phyloP scores from a whole-genome alignment of 2,888 invertebrate genomes.

The Pseudanteris insignis region DNA sequence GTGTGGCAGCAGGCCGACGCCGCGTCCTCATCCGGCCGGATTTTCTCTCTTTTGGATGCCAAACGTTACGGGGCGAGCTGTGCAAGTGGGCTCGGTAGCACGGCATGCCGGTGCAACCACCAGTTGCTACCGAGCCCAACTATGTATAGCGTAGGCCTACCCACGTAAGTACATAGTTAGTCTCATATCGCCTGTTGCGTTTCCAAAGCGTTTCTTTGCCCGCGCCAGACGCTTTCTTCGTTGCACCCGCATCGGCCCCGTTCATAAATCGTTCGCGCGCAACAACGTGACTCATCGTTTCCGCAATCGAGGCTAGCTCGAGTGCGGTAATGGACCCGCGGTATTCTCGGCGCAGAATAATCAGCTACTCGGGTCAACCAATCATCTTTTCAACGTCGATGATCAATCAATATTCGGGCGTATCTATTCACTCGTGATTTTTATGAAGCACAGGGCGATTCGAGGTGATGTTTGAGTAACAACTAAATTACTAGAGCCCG shows the following conservation, averaged over 20 bases:
- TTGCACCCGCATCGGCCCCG: constrained; percentile 18
- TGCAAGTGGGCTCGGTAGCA: constrained; percentile 61
- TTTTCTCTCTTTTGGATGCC: constrained; percentile 66
- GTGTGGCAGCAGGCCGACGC: constrained; percentile 62
- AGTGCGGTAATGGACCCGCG: no score
- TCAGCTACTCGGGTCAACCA: no score
- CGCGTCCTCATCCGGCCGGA: constrained; percentile 57
- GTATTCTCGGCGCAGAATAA: no score
- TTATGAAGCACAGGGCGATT: no score
- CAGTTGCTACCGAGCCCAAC: constrained; percentile 63
- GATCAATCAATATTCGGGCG: no score
- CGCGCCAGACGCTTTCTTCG: constrained; percentile 46
- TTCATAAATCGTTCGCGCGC: constrained; percentile 55
- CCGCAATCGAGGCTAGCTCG: no score
- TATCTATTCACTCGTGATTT: no score
- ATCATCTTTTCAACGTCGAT: no score
- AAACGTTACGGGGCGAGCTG: constrained; percentile 59
- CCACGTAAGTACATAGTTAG: constrained; percentile 62
- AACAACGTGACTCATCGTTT: constrained; percentile 54
- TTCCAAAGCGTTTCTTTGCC: constrained; percentile 57
- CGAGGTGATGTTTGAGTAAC: no score
- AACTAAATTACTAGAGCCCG: no score
- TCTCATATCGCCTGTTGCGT: constrained; percentile 65
- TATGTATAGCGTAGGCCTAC: constrained; percentile 58
- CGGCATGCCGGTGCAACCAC: constrained; percentile 65